phyloP scores from a whole-genome alignment of 2,797 vertebrate species.

The Selene dorsalis region DNA sequence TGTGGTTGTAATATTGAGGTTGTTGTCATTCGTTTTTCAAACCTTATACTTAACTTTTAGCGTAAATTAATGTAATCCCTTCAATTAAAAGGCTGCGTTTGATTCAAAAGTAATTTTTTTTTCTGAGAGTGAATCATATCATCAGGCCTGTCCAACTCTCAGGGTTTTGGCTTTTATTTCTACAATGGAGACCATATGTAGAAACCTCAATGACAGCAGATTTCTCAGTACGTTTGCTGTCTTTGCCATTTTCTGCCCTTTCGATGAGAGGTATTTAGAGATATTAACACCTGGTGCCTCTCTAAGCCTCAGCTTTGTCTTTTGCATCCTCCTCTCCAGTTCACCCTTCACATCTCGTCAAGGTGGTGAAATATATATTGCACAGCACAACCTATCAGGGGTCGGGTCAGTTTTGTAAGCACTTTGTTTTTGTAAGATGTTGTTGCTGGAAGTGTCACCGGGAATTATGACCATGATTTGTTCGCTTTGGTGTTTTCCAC shows the following conservation, averaged over 20 bases:
- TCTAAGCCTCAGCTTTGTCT: conserved; percentile 33
- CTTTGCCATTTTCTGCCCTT: conserved; percentile 7
- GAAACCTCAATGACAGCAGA: conserved; percentile 8
- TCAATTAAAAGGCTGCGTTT: conserved; percentile 37
- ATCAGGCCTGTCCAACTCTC: conserved; percentile 10
- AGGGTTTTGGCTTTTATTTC: conserved; percentile 33
- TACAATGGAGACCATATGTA: conserved; percentile 44
- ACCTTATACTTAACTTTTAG: neutral
- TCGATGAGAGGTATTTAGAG: conserved; percentile 19
- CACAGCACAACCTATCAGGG: conserved; percentile 11
- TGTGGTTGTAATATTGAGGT: conserved; percentile 39
- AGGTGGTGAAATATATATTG: conserved; percentile 28
- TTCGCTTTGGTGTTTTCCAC: conserved; percentile 24
- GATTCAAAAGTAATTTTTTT: conserved; percentile 9
- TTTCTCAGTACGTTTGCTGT: conserved; percentile 5
- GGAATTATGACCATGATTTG: conserved; percentile 7
- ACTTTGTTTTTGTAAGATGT: conserved; percentile 27
- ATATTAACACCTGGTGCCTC: conserved; percentile 8
- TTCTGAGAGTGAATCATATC: conserved; percentile 25
- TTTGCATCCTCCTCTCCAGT: conserved; percentile 25
- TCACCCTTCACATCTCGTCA: conserved; percentile 33
- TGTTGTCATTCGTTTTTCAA: conserved; percentile 31
- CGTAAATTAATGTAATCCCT: conserved; percentile 17
- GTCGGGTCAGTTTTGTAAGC: conserved; percentile 30
- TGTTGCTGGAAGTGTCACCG: conserved; percentile 6